A percentile compares a stretch with the other conserved stretches of the same genome.
phyloP scores from a whole-genome alignment of 1,140 invertebrate species.

The Hypsibius dujardini region DNA sequence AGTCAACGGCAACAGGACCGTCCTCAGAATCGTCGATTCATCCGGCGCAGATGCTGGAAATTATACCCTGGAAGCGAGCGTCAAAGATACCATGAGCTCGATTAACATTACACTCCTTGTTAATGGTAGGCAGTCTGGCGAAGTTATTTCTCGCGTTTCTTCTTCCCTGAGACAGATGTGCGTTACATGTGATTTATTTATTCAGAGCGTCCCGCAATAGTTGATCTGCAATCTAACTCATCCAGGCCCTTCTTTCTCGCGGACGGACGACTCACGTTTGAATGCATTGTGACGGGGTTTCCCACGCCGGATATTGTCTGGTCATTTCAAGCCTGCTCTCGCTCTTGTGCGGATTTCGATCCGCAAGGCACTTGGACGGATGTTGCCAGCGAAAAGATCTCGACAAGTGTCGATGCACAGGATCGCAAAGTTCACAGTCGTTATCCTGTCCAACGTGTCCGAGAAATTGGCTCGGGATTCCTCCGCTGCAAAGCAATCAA shows the following conservation, averaged over 20 bases:
- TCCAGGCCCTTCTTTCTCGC: neutral
- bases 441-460: neutral
- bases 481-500: neutral
- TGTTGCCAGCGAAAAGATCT: neutral
- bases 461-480: neutral
- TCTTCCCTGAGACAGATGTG: too few relatives aligned
- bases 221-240: neutral
- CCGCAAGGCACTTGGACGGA: neutral
- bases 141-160: too few relatives aligned
- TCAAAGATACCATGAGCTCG: neutral
- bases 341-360: neutral
- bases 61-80: neutral
- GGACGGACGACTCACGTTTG: neutral
- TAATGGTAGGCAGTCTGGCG: neutral
- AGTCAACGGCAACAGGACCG: neutral
- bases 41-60: neutral
- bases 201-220: neutral
- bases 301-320: neutral
- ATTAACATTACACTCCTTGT: conserved; percentile 1
- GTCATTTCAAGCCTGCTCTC: neutral
- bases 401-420: neutral
- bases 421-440: neutral
- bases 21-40: neutral
- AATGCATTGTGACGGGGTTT: neutral
- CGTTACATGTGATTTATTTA: neutral